phyloP scores from a whole-genome alignment of 2,113 vertebrate genomes.

The Turdus rufiventris region DNA sequence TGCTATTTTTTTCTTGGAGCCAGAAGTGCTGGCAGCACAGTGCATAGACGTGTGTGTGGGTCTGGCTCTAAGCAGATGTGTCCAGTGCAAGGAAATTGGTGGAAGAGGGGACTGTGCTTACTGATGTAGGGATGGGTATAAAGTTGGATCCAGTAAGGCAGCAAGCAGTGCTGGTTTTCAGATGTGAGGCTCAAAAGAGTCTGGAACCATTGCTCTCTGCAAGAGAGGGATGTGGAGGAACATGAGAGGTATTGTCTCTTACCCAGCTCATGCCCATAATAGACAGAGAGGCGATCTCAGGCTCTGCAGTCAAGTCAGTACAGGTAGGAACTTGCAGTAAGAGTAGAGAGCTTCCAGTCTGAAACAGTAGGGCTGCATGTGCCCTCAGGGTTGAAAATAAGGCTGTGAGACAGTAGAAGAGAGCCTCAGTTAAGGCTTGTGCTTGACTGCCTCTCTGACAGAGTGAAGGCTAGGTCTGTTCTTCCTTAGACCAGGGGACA shows the following conservation, averaged over 20 bases:
- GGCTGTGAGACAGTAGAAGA: neutral
- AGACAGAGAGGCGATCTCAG: neutral
- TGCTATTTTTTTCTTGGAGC: neutral
- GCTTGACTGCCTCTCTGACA: slow-evolving; percentile 12
- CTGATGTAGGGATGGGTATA: neutral
- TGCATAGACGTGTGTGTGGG: accelerated
- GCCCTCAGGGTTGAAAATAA: neutral
- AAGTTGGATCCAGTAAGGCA: neutral
- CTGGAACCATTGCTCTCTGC: neutral
- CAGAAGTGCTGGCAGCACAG: neutral
- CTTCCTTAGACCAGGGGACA: slow-evolving; percentile 3
- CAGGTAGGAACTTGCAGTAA: neutral
- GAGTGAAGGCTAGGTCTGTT: slow-evolving; percentile 37
- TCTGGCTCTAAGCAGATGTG: neutral
- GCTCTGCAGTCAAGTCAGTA: neutral
- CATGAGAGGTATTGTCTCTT: neutral
- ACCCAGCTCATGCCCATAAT: neutral
- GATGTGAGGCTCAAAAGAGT: neutral
- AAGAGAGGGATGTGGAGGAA: neutral
- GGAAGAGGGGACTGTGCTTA: neutral
- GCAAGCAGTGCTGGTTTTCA: neutral
- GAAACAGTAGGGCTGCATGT: neutral
- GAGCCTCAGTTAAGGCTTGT: slow-evolving; percentile 6
- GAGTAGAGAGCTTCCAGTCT: neutral
- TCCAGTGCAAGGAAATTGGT: neutral